Conservation (phyloP, 2,888 invertebrate species). For the Mimas tiliae region DNA sequence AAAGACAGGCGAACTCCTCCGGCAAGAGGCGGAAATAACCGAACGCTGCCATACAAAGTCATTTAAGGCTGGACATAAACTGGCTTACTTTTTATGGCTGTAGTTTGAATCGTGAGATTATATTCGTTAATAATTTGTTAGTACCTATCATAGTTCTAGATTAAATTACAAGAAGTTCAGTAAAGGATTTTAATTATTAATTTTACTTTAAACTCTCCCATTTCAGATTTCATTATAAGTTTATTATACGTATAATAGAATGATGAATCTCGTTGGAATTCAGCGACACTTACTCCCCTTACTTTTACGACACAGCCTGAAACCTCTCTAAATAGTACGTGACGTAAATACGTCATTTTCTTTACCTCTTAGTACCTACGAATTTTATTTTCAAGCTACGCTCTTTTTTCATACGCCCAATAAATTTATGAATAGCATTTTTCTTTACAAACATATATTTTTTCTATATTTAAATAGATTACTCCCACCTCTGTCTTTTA, state of each 20-base stretch:
- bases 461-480: too few species aligned
- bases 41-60: slow-evolving; percentile 56
- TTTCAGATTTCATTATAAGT: background rate
- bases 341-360: background rate
- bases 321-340: background rate
- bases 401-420: too few species aligned
- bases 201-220: too few species aligned
- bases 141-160: slow-evolving; percentile 5
- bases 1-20: slow-evolving; percentile 58
- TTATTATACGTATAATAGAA: background rate
- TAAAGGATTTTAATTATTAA: background rate
- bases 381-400: background rate
- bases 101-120: slow-evolving; percentile 21
- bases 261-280: background rate
- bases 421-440: too few species aligned
- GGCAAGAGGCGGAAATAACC: slow-evolving; percentile 63
- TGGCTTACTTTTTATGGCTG: slow-evolving; percentile 27
- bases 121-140: slow-evolving; percentile 18
- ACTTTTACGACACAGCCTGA: background rate
- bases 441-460: too few species aligned
- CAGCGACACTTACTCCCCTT: background rate
- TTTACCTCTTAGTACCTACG: background rate
- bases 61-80: slow-evolving; percentile 59
- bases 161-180: background rate
- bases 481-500: too few species aligned